phyloP scores from a whole-genome alignment of 2,797 vertebrate genomes.

The Cephalopachus bancanus region DNA sequence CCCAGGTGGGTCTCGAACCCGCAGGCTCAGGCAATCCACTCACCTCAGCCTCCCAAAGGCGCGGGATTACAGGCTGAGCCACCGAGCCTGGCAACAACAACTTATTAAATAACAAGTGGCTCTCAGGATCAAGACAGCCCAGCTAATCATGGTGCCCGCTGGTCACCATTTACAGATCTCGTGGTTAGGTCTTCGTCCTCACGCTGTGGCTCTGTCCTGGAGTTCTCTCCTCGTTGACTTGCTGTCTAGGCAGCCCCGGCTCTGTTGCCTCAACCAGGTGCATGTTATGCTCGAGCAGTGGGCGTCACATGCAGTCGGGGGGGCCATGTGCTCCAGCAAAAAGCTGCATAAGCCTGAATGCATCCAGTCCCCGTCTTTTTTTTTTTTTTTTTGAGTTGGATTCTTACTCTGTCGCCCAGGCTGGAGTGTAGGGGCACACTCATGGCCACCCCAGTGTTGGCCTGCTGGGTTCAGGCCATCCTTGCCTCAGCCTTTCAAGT shows the following conservation, averaged over 20 bases:
- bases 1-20: too few species aligned
- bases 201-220: background rate
- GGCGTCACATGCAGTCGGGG: background rate
- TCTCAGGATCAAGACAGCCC: background rate
- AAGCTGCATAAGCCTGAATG: background rate
- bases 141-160: background rate
- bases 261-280: background rate
- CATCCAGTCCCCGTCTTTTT: background rate
- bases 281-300: background rate
- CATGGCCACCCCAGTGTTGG: too few species aligned
- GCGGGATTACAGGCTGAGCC: too few species aligned
- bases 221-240: background rate
- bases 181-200: background rate
- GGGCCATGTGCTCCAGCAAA: background rate
- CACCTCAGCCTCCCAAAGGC: too few species aligned
- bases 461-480: too few species aligned
- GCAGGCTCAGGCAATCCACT: too few species aligned
- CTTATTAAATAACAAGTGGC: background rate
- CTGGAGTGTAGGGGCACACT: too few species aligned
- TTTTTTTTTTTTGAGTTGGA: background rate
- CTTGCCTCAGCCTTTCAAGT: too few species aligned
- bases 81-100: background rate
- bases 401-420: too few species aligned
- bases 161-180: background rate
- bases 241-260: background rate